phyloP scores from a whole-genome alignment of 2,888 invertebrate species.

The Tipula helvola region DNA sequence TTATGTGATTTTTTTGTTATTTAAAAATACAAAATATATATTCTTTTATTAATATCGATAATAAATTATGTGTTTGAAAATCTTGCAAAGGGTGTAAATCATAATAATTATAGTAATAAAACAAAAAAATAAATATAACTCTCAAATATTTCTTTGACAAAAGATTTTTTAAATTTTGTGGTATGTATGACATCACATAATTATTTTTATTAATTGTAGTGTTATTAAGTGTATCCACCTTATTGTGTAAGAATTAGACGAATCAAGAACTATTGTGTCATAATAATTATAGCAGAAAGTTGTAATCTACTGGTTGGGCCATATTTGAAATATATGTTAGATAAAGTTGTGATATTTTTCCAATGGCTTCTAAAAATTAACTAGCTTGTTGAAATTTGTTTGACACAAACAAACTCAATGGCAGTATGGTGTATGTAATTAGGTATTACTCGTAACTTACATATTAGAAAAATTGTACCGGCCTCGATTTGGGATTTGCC shows the following conservation, averaged over 20 bases:
- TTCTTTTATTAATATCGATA: background rate
- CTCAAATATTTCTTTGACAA: background rate
- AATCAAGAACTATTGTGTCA: too few species aligned
- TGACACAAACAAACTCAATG: too few species aligned
- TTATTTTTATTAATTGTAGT: background rate
- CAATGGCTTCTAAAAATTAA: too few species aligned
- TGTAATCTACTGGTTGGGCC: too few species aligned
- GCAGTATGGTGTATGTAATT: too few species aligned
- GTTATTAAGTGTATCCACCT: background rate
- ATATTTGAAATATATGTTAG: too few species aligned
- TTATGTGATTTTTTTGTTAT: background rate
- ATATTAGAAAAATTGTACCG: too few species aligned
- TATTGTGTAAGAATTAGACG: background rate
- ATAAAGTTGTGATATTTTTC: too few species aligned
- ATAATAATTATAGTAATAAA: background rate
- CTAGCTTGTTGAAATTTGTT: too few species aligned
- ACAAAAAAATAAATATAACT: background rate
- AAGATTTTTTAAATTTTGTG: background rate
- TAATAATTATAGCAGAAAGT: too few species aligned
- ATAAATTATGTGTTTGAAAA: background rate
- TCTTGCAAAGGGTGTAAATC: background rate
- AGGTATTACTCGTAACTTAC: too few species aligned
- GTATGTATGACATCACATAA: background rate
- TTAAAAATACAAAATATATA: background rate
- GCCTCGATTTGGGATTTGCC: background rate